These are phyloP conservation scores for Lasioglossum oenotherae DNA, from an alignment of 2,888 invertebrate species.

Conservation along the genomic window DNA sequence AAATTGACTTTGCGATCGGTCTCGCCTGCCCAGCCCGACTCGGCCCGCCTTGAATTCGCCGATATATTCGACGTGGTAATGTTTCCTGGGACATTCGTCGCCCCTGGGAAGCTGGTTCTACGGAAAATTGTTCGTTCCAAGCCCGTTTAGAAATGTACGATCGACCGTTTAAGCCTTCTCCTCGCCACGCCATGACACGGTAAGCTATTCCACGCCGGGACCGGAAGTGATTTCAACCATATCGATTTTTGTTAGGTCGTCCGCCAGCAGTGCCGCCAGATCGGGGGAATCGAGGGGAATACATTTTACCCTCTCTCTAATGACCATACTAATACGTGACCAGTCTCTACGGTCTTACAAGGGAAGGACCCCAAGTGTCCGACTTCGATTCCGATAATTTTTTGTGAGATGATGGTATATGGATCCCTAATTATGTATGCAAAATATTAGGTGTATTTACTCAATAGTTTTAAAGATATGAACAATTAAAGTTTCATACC, in stretches of 20 bases:
- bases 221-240: conserved; percentile 7
- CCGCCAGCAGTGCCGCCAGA: neutral
- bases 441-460: too few species aligned
- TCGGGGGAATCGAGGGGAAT: too few species aligned
- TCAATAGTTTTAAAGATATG: too few species aligned
- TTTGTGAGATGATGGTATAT: too few species aligned
- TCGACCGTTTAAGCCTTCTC: neutral
- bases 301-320: too few species aligned
- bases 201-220: neutral
- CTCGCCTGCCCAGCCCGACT: neutral
- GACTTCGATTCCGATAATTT: too few species aligned
- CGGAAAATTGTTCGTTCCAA: neutral
- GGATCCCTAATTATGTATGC: too few species aligned
- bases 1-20: conserved; percentile 49
- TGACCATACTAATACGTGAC: too few species aligned
- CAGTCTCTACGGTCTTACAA: too few species aligned
- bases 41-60: conserved; percentile 24
- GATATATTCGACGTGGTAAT: conserved; percentile 26
- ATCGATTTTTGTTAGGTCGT: neutral
- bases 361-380: too few species aligned
- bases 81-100: conserved; percentile 28
- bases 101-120: conserved; percentile 15
- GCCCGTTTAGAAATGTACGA: neutral
- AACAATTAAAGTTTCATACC: too few species aligned
- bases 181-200: neutral